Conservation (phyloP, 2,113 vertebrate genomes). For the Cariama cristata region DNA sequence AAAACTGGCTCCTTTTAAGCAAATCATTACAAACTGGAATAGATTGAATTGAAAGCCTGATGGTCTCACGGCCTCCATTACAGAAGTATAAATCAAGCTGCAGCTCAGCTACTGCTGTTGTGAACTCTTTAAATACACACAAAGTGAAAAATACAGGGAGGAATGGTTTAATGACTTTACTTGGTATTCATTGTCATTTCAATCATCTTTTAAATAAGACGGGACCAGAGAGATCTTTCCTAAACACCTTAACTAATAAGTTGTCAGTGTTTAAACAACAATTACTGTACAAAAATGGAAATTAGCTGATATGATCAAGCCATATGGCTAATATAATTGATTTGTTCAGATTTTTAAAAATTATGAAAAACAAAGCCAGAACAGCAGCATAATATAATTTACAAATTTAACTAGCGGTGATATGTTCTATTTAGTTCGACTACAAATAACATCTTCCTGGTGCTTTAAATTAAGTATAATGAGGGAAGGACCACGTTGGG, state of each 20-base stretch:
- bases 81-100: conserved; percentile 25
- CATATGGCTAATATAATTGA: conserved; percentile 78
- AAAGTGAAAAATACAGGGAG: conserved; percentile 3
- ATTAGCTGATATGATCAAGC: conserved; percentile 74
- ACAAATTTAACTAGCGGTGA: conserved; percentile 48
- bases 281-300: conserved; percentile 71
- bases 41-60: conserved; percentile 11
- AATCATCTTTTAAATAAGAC: conserved; percentile 58
- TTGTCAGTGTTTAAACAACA: conserved; percentile 72
- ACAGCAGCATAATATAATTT: conserved; percentile 61
- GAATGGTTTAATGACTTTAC: conserved; percentile 18
- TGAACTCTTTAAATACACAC: neutral
- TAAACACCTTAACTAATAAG: conserved; percentile 75
- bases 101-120: neutral
- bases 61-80: neutral
- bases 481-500: neutral
- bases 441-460: conserved; percentile 1
- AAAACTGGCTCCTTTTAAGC: conserved; percentile 21
- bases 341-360: conserved; percentile 69
- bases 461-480: neutral
- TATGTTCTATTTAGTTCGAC: conserved; percentile 56
- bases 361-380: conserved; percentile 57
- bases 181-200: conserved; percentile 59
- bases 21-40: conserved; percentile 35
- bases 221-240: conserved; percentile 39